phyloP scores from a whole-genome alignment of 2,797 vertebrate genomes.

The Siniperca undulata region DNA sequence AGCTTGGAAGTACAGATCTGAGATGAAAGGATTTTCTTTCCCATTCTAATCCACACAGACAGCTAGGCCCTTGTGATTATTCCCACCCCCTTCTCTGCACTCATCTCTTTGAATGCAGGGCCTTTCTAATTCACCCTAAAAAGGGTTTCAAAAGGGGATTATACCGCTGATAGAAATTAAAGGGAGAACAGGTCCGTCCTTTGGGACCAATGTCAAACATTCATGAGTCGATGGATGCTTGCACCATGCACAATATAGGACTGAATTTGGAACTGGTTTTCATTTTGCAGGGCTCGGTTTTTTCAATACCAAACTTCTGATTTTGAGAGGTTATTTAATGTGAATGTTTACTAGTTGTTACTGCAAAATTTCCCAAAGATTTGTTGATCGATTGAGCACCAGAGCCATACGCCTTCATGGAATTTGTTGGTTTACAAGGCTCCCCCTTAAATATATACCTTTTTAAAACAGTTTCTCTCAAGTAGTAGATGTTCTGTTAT shows the following conservation, averaged over 20 bases:
- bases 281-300: slow-evolving; percentile 7
- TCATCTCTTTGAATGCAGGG: slow-evolving; percentile 84
- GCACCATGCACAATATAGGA: slow-evolving; percentile 39
- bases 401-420: background rate
- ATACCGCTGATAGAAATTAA: slow-evolving; percentile 84
- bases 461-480: background rate
- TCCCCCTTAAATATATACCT: background rate
- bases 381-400: background rate
- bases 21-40: slow-evolving; percentile 87
- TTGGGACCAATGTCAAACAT: slow-evolving; percentile 82
- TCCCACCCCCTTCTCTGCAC: slow-evolving; percentile 77
- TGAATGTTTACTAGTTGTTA: slow-evolving; percentile 4
- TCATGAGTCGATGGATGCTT: slow-evolving; percentile 71
- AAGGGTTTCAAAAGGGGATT: slow-evolving; percentile 86
- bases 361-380: background rate
- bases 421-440: background rate
- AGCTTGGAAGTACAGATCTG: slow-evolving; percentile 78
- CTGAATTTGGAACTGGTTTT: slow-evolving; percentile 44
- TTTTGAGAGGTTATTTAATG: background rate
- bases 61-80: slow-evolving; percentile 85
- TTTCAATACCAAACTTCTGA: slow-evolving; percentile 3
- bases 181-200: slow-evolving; percentile 79
- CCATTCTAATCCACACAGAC: slow-evolving; percentile 86
- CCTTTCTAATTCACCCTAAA: slow-evolving; percentile 87
- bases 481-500: background rate